Percentiles rank a stretch among this genome's conserved stretches.
Conservation (phyloP, 37 sponge, comb jelly and placozoan species). For the Dysidea cf. avara region DNA sequence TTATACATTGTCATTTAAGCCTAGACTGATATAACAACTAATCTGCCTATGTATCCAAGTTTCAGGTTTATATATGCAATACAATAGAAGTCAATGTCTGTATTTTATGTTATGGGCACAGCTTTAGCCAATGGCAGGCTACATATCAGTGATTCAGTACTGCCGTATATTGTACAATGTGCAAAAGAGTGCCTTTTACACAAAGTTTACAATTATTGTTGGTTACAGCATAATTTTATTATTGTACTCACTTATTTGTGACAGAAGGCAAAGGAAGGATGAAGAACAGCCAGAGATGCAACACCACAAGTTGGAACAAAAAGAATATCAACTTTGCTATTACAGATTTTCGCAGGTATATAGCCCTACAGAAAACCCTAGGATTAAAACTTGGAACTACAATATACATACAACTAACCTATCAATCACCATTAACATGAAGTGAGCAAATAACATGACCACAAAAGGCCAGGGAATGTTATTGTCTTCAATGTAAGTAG, state of each 20-base stretch:
- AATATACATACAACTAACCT: too few relatives aligned
- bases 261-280: conserved; percentile 45
- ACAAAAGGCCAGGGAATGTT: conserved; percentile 69
- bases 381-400: not conserved
- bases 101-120: too few relatives aligned
- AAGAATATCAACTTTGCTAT: conserved; percentile 59
- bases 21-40: too few relatives aligned
- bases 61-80: too few relatives aligned
- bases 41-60: too few relatives aligned
- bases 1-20: too few relatives aligned
- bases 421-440: conserved; percentile 77
- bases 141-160: too few relatives aligned
- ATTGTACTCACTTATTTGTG: conserved; percentile 52
- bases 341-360: conserved; percentile 64
- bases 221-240: too few relatives aligned
- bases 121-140: too few relatives aligned
- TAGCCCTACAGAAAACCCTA: conserved; percentile 31
- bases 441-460: conserved; percentile 68
- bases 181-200: too few relatives aligned
- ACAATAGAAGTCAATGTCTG: too few relatives aligned
- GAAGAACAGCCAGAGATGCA: conserved; percentile 82
- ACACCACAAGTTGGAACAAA: conserved; percentile 49
- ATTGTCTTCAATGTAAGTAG: conserved; percentile 59
- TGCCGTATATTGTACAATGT: too few relatives aligned
- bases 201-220: conserved; percentile 5